Evolutionary conservation across 2,113 vertebrate genomes (phyloP), one percentile per base, ranked within the genome.

Genomic region (Catharus bicknelli): DNA sequence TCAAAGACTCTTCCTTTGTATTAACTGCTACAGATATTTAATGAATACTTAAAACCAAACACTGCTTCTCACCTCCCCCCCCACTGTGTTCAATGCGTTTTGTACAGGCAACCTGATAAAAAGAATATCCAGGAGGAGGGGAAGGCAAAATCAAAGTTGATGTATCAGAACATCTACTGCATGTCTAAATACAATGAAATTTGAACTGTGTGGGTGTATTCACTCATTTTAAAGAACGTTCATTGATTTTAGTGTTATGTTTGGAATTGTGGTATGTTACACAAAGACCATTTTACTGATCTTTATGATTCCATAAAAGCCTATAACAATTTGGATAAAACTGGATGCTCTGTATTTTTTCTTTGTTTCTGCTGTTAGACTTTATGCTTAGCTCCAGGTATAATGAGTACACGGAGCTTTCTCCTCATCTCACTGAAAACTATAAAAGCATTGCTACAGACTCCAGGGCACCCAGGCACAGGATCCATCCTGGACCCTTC

Each of bases 21-120:
- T 95, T 94, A 97, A 97, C 95, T 96, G 95, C 96, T 96, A 95
- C 96, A 96, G 96, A 95, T 95, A 95, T 85, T 94, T 95, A 97
- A 96, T 93, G 94, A 97, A 96, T 95, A 92, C 93, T 94, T 94
- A 92, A 76, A 95, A 92, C 83, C 89, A 93, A 95, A 94, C 87
- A 79, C 29, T 29, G 32, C 36, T 43, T 70, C 17, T 16, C 48
- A 18, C 30, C 47, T 48, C 36, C 62, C 69, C 29, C 64, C 75
- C 76, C 2, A 69, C 93, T 67, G 62, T 29, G 90, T 88, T 96
- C 93, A 94, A 91, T 95, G 67, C 45, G 29, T 93, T 95, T 95
- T 51, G 2, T 76, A 94, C 76, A 70, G 63, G 78, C 51, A 94
- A 96, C 79, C 74, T 94, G 94, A 83, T 95, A 91, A 91, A 97